Evolutionary conservation across 2,797 vertebrate genomes (phyloP).

Genomic region (Nannoperca obscura): DNA sequence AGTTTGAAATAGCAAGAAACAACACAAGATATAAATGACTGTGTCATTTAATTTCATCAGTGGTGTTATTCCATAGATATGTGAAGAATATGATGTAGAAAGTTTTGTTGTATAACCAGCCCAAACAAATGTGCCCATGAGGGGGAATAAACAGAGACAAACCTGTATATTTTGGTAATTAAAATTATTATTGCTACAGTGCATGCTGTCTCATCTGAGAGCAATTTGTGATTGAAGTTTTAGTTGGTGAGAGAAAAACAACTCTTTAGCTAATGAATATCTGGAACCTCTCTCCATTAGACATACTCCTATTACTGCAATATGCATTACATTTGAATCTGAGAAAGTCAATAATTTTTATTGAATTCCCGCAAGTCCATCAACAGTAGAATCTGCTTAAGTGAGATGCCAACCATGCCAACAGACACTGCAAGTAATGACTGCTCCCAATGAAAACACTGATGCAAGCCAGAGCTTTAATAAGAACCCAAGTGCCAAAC

Average conservation of each 20-base stretch:
- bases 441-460: constrained; percentile 62
- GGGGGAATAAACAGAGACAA: constrained; percentile 28
- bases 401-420: constrained; percentile 48
- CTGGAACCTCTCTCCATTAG: constrained; percentile 48
- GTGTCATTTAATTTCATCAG: constrained; percentile 7
- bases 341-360: constrained; percentile 64
- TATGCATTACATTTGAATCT: constrained; percentile 59
- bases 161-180: constrained; percentile 45
- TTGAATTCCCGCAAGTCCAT: constrained; percentile 60
- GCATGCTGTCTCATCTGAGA: constrained; percentile 48
- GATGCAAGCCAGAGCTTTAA: constrained; percentile 75
- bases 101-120: constrained; percentile 28
- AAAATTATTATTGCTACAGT: constrained; percentile 48
- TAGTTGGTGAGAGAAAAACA: constrained; percentile 44
- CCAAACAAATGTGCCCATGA: constrained; percentile 26
- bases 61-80: constrained; percentile 1
- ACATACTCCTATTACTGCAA: constrained; percentile 48
- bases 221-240: constrained; percentile 54
- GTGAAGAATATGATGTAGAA: background rate
- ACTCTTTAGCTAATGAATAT: constrained; percentile 57
- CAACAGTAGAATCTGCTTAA: constrained; percentile 65
- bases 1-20: background rate
- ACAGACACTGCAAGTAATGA: constrained; percentile 76
- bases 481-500: constrained; percentile 69
- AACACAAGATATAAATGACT: constrained; percentile 11